Percentiles rank a stretch among this genome's conserved stretches.
phyloP scores from a whole-genome alignment of 1,140 invertebrate species.

The Hyles vespertilio region DNA sequence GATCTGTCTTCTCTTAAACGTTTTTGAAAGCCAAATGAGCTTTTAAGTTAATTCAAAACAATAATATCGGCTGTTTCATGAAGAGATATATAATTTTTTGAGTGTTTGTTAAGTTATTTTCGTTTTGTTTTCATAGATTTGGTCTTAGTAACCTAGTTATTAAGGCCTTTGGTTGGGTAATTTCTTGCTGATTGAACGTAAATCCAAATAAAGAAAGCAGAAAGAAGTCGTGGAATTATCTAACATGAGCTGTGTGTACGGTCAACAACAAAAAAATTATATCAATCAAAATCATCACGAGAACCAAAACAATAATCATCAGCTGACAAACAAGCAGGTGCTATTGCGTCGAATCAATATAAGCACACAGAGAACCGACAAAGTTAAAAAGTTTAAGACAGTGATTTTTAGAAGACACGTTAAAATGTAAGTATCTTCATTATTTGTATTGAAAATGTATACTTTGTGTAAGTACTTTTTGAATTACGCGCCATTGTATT shows the following conservation, averaged over 20 bases:
- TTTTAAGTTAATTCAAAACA: too few relatives aligned
- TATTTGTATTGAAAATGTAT: neutral
- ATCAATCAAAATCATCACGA: conserved; percentile 22
- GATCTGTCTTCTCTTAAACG: too few relatives aligned
- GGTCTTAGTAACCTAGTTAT: conserved; percentile 42
- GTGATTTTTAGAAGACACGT: conserved; percentile 35
- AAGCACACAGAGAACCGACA: conserved; percentile 43
- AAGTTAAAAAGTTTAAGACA: conserved; percentile 53
- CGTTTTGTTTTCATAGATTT: conserved; percentile 9
- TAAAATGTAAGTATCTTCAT: conserved; percentile 47
- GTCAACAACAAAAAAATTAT: conserved; percentile 30
- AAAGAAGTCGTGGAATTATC: conserved; percentile 11
- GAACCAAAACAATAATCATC: conserved; percentile 6
- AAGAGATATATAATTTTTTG: neutral
- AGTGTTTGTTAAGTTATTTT: neutral
- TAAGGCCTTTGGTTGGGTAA: conserved; percentile 28
- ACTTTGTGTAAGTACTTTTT: neutral
- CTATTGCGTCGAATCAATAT: conserved; percentile 35
- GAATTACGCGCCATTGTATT: neutral
- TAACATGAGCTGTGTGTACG: conserved; percentile 56
- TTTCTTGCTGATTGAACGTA: conserved; percentile 3
- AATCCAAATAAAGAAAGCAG: conserved; percentile 7
- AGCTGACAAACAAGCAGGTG: conserved; percentile 26
- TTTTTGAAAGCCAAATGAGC: too few relatives aligned
- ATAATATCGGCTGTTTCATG: too few relatives aligned